These are phyloP conservation scores for Diacarnus erythraeanus DNA, from an alignment of 37 sponge, comb jelly and placozoan species.

Conservation along the genomic window DNA sequence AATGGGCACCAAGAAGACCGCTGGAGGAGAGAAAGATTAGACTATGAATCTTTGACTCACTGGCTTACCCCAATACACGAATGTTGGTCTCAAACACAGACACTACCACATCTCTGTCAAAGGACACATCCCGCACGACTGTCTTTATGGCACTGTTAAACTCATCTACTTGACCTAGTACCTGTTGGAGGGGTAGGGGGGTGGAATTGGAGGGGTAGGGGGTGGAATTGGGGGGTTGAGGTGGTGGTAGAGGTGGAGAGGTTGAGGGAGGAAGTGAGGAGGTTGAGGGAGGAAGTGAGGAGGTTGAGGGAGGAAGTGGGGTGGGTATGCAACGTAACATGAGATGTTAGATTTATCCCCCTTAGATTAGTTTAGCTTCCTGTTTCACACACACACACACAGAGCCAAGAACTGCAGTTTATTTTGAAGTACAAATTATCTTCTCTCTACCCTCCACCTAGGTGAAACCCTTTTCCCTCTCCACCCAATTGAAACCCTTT, in stretches of 20 bases:
- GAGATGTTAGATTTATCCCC: too few relatives aligned
- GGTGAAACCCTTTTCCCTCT: too few relatives aligned
- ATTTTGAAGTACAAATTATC: too few relatives aligned
- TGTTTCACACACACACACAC: too few relatives aligned
- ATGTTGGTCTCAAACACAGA: conserved; percentile 99
- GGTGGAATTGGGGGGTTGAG: neutral
- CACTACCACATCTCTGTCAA: conserved; percentile 86
- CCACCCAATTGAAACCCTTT: too few relatives aligned
- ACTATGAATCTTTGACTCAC: neutral
- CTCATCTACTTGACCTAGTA: conserved; percentile 82
- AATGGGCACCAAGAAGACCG: conserved; percentile 93
- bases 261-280: too few relatives aligned
- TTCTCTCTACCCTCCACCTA: too few relatives aligned
- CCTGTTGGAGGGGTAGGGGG: conserved; percentile 27
- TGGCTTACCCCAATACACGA: conserved; percentile 84
- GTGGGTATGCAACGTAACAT: too few relatives aligned
- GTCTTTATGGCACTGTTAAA: conserved; percentile 77
- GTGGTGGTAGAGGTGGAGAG: neutral
- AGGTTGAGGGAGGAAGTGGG: too few relatives aligned
- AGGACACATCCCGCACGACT: conserved; percentile 70
- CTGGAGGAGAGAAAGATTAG: conserved; percentile 28
- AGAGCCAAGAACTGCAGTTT: too few relatives aligned
- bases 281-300: neutral
- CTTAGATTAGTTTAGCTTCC: too few relatives aligned
- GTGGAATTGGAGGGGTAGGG: neutral